Evolutionary conservation across 2,797 vertebrate genomes (phyloP).

Genomic region (Halcyon badia): DNA sequence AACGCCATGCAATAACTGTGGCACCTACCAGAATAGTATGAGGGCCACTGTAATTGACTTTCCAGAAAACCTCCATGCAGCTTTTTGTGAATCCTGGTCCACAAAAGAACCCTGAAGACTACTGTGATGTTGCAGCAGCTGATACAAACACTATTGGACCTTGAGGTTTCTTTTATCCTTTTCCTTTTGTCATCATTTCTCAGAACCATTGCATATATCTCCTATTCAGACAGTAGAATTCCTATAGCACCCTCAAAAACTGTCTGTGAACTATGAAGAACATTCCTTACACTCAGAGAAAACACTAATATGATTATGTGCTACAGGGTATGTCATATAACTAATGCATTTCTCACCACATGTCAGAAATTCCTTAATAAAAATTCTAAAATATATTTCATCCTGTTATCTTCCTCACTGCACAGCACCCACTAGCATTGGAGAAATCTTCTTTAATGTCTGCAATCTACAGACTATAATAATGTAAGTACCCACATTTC

Average conservation of each 20-base stretch:
- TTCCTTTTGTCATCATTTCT: not conserved
- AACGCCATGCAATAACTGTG: not conserved
- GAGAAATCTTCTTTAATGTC: not conserved
- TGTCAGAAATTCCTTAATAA: not conserved
- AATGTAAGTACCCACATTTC: not conserved
- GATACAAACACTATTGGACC: not conserved
- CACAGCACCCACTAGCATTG: not conserved
- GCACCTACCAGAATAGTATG: not conserved
- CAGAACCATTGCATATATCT: not conserved
- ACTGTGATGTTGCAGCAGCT: not conserved
- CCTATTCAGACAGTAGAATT: not conserved
- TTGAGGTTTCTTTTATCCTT: not conserved
- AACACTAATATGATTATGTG: not conserved
- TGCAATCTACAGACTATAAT: not conserved
- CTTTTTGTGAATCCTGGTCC: not conserved
- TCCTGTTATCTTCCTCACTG: not conserved
- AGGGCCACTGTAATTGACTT: not conserved
- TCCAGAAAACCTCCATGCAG: not conserved
- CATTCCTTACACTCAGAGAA: not conserved
- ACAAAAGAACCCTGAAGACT: not conserved
- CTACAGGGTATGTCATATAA: not conserved
- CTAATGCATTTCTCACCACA: not conserved
- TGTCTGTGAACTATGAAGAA: not conserved
- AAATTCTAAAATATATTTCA: not conserved
- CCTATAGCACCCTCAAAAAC: not conserved